phyloP scores from a whole-genome alignment of 2,113 vertebrate species.

The Equus przewalskii region DNA sequence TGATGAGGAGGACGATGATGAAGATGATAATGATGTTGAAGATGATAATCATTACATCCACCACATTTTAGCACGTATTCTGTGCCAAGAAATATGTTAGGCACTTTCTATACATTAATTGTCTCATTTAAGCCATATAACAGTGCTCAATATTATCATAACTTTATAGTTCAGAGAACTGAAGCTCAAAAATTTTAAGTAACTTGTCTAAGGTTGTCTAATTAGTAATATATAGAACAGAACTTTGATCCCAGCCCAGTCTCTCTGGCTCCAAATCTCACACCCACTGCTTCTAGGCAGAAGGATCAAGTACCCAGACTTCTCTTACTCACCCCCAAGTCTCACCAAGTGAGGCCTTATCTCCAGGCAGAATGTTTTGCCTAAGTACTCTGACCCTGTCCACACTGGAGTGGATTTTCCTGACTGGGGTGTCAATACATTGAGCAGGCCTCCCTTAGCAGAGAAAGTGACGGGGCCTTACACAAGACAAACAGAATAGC shows the following conservation, averaged over 20 bases:
- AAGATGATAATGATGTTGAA: neutral
- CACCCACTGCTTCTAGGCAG: neutral
- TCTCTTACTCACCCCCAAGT: neutral
- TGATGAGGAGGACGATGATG: neutral
- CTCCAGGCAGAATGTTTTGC: neutral
- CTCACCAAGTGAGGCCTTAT: neutral
- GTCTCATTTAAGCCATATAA: neutral
- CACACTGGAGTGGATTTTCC: conserved; percentile 70
- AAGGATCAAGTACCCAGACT: neutral
- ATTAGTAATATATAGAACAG: neutral
- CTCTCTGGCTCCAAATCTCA: conserved; percentile 63
- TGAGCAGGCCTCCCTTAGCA: conserved; percentile 64
- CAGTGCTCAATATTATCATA: neutral
- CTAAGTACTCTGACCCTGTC: conserved; percentile 47
- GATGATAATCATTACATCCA: neutral
- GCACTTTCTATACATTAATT: neutral
- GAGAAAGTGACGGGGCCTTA: neutral
- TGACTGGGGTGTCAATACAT: conserved; percentile 79
- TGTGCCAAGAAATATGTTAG: neutral
- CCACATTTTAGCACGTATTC: neutral
- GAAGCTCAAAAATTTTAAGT: neutral
- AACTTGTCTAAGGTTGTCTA: neutral
- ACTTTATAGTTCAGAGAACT: neutral
- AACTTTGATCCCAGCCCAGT: neutral
- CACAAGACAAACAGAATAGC: conserved; percentile 23